A percentile compares a stretch with the other conserved stretches of the same genome.
Evolutionary conservation across 2,888 invertebrate species (phyloP).

Genomic region (Augiades crinisus): DNA sequence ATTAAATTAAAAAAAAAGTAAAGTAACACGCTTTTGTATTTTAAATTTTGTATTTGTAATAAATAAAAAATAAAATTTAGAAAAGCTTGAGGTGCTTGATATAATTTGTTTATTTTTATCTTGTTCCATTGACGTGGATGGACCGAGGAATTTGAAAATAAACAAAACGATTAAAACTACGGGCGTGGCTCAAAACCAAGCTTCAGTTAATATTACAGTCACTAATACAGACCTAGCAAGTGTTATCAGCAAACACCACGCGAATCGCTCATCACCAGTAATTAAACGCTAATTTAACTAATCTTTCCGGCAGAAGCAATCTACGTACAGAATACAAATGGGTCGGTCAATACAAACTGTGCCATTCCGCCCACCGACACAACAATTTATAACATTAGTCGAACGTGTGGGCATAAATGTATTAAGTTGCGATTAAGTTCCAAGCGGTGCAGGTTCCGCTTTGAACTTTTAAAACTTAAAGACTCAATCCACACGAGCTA

Average conservation of each 20-base stretch:
- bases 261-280: conserved; percentile 10
- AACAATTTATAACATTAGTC: conserved; percentile 18
- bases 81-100: no score
- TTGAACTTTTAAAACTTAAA: neutral
- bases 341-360: conserved; percentile 1
- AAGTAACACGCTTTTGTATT: no score
- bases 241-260: neutral
- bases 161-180: no score
- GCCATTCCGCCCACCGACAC: conserved; percentile 15
- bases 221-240: neutral
- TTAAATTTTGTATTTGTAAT: no score
- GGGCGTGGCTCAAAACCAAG: no score
- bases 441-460: neutral
- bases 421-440: conserved; percentile 15
- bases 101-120: no score
- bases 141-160: no score
- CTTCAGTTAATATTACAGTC: neutral
- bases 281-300: conserved; percentile 1
- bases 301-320: conserved; percentile 8
- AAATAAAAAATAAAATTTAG: no score
- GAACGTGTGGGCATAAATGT: conserved; percentile 8
- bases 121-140: no score
- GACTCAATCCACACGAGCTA: neutral
- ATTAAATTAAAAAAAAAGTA: no score
- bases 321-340: conserved; percentile 21